A percentile compares a stretch with the other conserved stretches of the same genome.
phyloP scores from a whole-genome alignment of 2,797 vertebrate species.

The Gymnothorax javanicus region DNA sequence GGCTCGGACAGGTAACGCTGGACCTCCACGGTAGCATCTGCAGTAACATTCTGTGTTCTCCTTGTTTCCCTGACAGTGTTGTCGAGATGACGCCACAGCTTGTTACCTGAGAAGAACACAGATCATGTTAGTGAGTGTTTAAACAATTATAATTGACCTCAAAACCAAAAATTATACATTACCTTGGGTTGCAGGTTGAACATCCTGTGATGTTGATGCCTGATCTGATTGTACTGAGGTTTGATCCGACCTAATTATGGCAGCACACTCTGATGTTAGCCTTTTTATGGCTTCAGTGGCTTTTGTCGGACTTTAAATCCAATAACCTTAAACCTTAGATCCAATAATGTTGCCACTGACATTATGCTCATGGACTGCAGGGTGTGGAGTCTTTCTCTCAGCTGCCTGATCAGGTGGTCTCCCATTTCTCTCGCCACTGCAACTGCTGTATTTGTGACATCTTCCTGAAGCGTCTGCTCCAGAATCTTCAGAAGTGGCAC shows the following conservation, averaged over 20 bases:
- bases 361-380: not conserved
- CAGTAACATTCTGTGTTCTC: not conserved
- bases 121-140: not conserved
- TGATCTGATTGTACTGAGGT: not conserved
- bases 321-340: not conserved
- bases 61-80: not conserved
- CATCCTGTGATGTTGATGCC: not conserved
- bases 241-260: not conserved
- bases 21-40: not conserved
- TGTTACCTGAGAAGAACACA: not conserved
- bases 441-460: not conserved
- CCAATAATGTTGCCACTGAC: not conserved
- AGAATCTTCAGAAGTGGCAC: not conserved
- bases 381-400: not conserved
- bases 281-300: not conserved
- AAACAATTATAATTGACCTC: not conserved
- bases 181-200: not conserved
- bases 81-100: not conserved
- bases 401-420: no score
- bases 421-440: not conserved
- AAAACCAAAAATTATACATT: not conserved
- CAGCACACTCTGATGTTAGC: not conserved
- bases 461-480: not conserved
- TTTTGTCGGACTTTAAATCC: not conserved
- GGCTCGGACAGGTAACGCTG: not conserved